A percentile compares a stretch with the other conserved stretches of the same genome.
Conservation (phyloP, 2,797 vertebrate genomes). For the Spinus olivaceus region DNA sequence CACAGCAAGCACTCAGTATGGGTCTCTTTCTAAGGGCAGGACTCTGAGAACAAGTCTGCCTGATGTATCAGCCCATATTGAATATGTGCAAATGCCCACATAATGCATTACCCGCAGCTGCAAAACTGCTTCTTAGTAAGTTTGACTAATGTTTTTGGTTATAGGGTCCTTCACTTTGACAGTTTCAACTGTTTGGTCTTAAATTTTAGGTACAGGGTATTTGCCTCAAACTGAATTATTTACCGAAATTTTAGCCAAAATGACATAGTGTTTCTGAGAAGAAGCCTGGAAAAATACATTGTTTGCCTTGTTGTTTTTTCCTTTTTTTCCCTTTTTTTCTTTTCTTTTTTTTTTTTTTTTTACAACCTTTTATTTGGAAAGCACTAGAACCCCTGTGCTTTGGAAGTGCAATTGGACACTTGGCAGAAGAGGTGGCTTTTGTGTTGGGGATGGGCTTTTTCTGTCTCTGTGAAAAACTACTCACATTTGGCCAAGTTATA, state of each 20-base stretch:
- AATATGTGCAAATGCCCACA: neutral
- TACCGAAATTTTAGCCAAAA: neutral
- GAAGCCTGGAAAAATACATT: constrained; percentile 49
- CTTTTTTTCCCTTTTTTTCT: neutral
- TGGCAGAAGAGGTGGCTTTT: constrained; percentile 60
- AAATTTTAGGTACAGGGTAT: neutral
- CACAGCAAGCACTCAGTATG: neutral
- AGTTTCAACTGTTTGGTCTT: neutral
- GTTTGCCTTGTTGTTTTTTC: neutral
- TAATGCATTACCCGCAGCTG: neutral
- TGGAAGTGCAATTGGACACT: constrained; percentile 19
- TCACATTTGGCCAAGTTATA: constrained; percentile 22
- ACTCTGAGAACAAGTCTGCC: neutral
- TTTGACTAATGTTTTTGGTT: neutral
- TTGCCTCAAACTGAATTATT: neutral
- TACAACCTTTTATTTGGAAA: constrained; percentile 46
- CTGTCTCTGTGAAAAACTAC: constrained; percentile 38
- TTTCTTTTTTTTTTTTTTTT: neutral
- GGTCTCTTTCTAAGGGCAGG: neutral
- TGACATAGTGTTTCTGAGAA: constrained; percentile 34
- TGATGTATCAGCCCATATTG: neutral
- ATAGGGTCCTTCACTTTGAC: neutral
- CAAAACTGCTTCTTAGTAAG: neutral
- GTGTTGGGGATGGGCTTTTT: constrained; percentile 30
- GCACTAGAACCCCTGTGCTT: constrained; percentile 35